Evolutionary conservation across 2,113 vertebrate genomes (phyloP).

Genomic region (Pteruthius melanotis): DNA sequence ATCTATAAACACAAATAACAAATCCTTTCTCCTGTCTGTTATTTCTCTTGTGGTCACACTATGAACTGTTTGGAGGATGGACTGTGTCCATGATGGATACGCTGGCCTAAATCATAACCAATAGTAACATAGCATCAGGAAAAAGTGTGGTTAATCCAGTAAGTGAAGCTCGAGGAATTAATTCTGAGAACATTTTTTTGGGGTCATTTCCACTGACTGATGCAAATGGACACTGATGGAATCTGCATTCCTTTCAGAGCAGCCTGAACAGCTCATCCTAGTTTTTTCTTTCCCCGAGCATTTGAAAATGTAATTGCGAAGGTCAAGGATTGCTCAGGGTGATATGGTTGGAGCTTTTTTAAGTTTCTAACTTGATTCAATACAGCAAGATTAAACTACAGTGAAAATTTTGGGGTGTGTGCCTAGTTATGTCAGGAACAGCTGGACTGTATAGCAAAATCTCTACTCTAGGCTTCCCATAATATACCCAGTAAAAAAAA

Average conservation of each 20-base stretch:
- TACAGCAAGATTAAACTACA: not conserved
- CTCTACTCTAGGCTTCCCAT: not conserved
- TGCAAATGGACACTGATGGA: constrained; percentile 38
- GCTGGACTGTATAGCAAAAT: not conserved
- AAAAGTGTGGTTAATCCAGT: not conserved
- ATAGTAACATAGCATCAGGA: not conserved
- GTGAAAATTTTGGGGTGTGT: not conserved
- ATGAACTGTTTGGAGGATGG: not conserved
- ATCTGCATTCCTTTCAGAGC: constrained; percentile 40
- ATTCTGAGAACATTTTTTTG: not conserved
- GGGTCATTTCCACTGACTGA: constrained; percentile 53
- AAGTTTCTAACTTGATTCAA: constrained; percentile 16
- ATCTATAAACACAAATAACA: not conserved
- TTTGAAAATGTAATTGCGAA: not conserved
- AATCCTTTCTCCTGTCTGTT: not conserved
- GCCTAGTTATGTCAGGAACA: not conserved
- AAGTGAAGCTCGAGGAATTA: not conserved
- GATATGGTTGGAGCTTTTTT: not conserved
- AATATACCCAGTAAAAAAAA: not conserved
- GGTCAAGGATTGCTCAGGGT: constrained; percentile 10
- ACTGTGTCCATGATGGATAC: not conserved
- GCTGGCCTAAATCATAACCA: not conserved
- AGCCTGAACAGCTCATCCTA: constrained; percentile 17
- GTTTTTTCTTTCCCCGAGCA: not conserved
- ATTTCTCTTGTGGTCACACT: not conserved